Base-by-base conservation (phyloP, 2,113 vertebrate genomes). In the Axis porcinus region DNA sequence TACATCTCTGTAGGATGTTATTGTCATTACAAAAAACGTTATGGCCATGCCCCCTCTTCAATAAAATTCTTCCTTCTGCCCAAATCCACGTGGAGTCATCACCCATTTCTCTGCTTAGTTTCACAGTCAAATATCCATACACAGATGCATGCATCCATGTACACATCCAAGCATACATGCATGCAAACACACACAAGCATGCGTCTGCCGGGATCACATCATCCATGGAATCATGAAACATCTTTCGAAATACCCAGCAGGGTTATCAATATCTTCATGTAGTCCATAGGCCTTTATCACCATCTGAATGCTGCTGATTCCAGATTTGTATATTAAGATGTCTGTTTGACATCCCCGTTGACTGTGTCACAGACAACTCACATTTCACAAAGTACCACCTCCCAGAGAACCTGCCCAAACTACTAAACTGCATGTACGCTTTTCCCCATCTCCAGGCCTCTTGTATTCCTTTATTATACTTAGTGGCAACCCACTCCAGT, bases 371-470 rank as follows among this genome's bases (percentile, higher is more conserved):
- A 33, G 43, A 57, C 27, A 64, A 7, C 9, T 40, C 27, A 17
- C 3, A 8, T 36, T 74, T 57, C 13, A 11, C 2, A 16, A 64
- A 19, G 54, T 2, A 15, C 8, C 5, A 1, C 43, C 74, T 64
- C 58, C 55, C 25, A 11, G 60, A n/a, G 40, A 57, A 23, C 14
- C 12, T 6, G 19, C 19, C 47, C 28, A 36, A 4, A 58, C 14
- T 7, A 7, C 33, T 13, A 1, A 6, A 6, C 21, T 5, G 1
- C 7, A 9, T 47, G 25, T 5, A 1, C 1, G 2, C 2, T 6
- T 1, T 27, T 33, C 9, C 27, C 13, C 3, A 16, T 60, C 21
- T 83, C 8, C 1, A 54, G 30, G 16, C 2, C 10, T 5, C 2
- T 4, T 25, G 4, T 33, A 30, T 8, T 43, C 13, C 5, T 81